Percentiles rank a stretch among this genome's conserved stretches.
phyloP scores from a whole-genome alignment of 2,113 vertebrate genomes.

The Muntiacus muntjak region DNA sequence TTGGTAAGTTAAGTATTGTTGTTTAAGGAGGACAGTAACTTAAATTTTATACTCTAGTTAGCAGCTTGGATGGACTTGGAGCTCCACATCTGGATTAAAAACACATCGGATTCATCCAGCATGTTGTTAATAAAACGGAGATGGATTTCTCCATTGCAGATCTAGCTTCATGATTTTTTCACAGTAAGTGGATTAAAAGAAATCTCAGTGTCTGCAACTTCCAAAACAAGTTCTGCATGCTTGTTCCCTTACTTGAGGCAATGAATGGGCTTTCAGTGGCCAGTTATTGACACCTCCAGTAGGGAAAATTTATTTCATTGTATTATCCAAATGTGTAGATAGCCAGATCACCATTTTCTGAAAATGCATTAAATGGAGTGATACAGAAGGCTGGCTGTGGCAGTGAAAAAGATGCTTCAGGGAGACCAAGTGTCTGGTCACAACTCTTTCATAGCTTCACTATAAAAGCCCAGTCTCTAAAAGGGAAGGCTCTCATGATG shows the following conservation, averaged over 20 bases:
- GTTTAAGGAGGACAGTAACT: slow-evolving; percentile 71
- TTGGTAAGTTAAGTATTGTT: slow-evolving; percentile 76
- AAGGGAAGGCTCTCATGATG: slow-evolving; percentile 45
- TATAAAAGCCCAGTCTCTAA: background rate
- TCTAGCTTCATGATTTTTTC: slow-evolving; percentile 67
- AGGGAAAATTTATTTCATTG: slow-evolving; percentile 62
- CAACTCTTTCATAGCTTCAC: slow-evolving; percentile 27
- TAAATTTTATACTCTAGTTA: slow-evolving; percentile 72
- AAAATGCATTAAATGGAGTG: slow-evolving; percentile 55
- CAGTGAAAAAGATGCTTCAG: slow-evolving; percentile 18
- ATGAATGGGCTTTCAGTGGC: slow-evolving; percentile 44
- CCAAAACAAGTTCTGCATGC: background rate
- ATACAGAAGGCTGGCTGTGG: slow-evolving; percentile 34
- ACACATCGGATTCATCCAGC: slow-evolving; percentile 72
- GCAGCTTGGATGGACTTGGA: slow-evolving; percentile 73
- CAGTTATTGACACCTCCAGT: slow-evolving; percentile 54
- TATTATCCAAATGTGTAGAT: slow-evolving; percentile 65
- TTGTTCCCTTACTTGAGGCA: slow-evolving; percentile 6
- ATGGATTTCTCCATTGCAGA: slow-evolving; percentile 69
- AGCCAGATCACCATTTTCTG: slow-evolving; percentile 55
- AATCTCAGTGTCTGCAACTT: slow-evolving; percentile 56
- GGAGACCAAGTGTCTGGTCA: slow-evolving; percentile 39
- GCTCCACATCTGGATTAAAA: slow-evolving; percentile 77
- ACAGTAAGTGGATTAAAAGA: slow-evolving; percentile 65
- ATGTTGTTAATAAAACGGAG: slow-evolving; percentile 72